A percentile compares a stretch with the other conserved stretches of the same genome.
phyloP scores from a whole-genome alignment of 2,797 vertebrate genomes.

The Paramormyrops hopkinsi region DNA sequence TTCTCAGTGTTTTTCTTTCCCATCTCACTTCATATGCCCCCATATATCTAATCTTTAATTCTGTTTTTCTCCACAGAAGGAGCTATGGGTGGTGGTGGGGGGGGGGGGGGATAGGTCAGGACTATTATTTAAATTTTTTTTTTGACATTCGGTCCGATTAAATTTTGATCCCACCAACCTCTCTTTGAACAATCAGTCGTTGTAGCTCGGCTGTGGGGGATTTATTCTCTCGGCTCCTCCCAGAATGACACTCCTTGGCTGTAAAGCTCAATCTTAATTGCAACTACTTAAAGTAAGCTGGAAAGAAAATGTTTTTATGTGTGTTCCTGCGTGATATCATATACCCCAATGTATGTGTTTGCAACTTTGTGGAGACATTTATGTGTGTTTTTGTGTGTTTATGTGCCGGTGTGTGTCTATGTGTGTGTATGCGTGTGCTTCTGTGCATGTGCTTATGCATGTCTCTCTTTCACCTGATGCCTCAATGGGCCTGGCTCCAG shows the following conservation, averaged over 20 bases:
- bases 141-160: constrained; percentile 32
- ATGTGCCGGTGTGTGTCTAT: background rate
- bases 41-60: constrained; percentile 27
- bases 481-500: background rate
- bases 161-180: background rate
- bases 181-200: constrained; percentile 27
- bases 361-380: background rate
- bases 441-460: background rate
- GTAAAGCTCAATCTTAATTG: background rate
- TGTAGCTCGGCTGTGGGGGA: constrained; percentile 32
- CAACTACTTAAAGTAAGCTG: background rate
- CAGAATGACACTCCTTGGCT: constrained; percentile 13
- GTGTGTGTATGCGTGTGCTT: constrained; percentile 6
- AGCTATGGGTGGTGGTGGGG: background rate
- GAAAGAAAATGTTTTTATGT: background rate
- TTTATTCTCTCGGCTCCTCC: constrained; percentile 31
- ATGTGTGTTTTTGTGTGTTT: background rate
- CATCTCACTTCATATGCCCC: constrained; percentile 32
- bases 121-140: background rate
- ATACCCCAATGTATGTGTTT: background rate
- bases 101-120: background rate
- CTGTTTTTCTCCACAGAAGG: constrained; percentile 22
- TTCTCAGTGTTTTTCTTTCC: constrained; percentile 32
- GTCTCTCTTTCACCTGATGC: background rate
- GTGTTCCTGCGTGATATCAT: background rate